Base-by-base conservation (phyloP, 2,797 vertebrate genomes). In the Clarias laeviceps region DNA sequence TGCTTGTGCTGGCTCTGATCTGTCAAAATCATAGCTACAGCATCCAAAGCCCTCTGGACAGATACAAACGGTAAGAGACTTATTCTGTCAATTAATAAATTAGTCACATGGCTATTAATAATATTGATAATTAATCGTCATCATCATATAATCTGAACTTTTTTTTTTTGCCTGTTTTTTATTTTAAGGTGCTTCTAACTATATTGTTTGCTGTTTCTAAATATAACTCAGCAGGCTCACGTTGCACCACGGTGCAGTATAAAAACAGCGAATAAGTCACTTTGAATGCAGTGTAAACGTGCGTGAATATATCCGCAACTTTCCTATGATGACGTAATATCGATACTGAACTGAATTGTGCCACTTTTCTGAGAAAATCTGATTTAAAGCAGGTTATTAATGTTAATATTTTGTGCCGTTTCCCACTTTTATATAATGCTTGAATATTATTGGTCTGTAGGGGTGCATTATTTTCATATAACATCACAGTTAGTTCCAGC, bases 61-160 rank as follows among this genome's bases (percentile, higher is more conserved):
- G 94, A 88, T 94, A 95, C 66, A 96, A 96, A 92, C 97, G 97
- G 97, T 98, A 91, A 88, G 96, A 92, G 18, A 61, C 20, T 15
- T 11, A 57, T 59, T 40, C 8, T 20, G 3, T 61, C 32, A 18
- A 62, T 78, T 34, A 34, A 34, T 78, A 37, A 14, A 14, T 4
- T 4, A 61, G 29, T 22, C 76, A 62, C 1, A 2, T 61, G 24
- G 5, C 34, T 37, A 61, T 61, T 37, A 5, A 6, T 56, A 29
- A 40, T 50, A 40, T 15, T 9, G 54, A 17, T 54, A 57, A 57
- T 57, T 76, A 3, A 29, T 0, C 3, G 11, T 59, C 27, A 34
- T 77, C 14, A 14, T 78, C 22, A 78, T 59, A 6, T 77, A 5
- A 34, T n/a, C 4, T 5, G 4, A 74, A 54, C 18, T 7, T 74